phyloP scores from a whole-genome alignment of 2,797 vertebrate species.

The Naso thynnoides region DNA sequence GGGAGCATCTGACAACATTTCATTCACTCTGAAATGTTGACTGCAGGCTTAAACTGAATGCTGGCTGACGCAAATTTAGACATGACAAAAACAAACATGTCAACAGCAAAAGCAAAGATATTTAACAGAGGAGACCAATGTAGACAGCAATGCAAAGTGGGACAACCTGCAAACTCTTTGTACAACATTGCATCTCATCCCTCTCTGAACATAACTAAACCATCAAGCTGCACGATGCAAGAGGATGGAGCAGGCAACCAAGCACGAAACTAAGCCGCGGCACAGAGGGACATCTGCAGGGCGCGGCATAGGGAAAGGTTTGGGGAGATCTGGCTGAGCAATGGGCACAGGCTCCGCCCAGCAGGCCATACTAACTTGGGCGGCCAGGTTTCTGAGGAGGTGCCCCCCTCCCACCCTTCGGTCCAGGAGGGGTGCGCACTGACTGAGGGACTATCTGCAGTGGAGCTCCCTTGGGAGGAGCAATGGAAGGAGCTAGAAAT shows the following conservation, averaged over 20 bases:
- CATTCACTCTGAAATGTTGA: conserved; percentile 67
- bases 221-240: conserved; percentile 66
- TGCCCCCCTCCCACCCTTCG: conserved; percentile 81
- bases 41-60: conserved; percentile 67
- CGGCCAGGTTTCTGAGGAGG: conserved; percentile 83
- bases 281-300: conserved; percentile 51
- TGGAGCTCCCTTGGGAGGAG: conserved; percentile 72
- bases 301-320: conserved; percentile 29
- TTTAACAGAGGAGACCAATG: conserved; percentile 50
- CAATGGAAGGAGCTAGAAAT: conserved; percentile 83
- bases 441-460: conserved; percentile 87
- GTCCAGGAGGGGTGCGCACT: conserved; percentile 80
- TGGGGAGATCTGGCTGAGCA: conserved; percentile 58
- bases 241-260: conserved; percentile 59
- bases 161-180: conserved; percentile 39
- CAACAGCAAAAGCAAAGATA: conserved; percentile 70
- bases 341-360: conserved; percentile 65
- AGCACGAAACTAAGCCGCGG: conserved; percentile 55
- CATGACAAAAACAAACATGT: conserved; percentile 64
- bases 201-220: conserved; percentile 44
- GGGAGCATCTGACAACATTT: conserved; percentile 67
- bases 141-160: conserved; percentile 48
- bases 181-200: conserved; percentile 44
- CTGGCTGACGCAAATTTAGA: conserved; percentile 63
- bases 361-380: conserved; percentile 86